These are phyloP conservation scores for Anoplophora glabripennis DNA, from an alignment of 1,140 invertebrate species.

Conservation along the genomic window DNA sequence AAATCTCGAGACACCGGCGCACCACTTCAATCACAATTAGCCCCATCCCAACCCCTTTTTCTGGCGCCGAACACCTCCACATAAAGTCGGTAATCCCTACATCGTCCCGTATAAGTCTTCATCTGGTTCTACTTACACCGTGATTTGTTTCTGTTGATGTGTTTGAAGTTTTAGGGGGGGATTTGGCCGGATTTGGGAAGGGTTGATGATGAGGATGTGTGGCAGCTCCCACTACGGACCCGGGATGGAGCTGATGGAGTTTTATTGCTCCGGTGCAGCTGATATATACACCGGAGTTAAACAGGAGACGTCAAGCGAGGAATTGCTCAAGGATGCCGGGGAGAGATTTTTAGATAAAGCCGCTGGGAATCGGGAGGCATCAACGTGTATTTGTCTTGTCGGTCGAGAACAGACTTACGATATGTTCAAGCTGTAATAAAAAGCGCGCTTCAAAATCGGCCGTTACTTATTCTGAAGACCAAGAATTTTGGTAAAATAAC, in stretches of 20 bases:
- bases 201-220: constrained; percentile 40
- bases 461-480: no score
- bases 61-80: neutral
- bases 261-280: neutral
- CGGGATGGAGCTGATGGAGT: neutral
- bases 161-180: constrained; percentile 41
- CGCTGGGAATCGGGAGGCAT: no score
- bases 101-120: constrained; percentile 41
- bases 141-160: constrained; percentile 45
- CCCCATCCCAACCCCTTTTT: constrained; percentile 12
- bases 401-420: no score
- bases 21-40: constrained; percentile 7
- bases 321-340: no score
- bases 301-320: no score
- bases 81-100: constrained; percentile 14
- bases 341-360: no score
- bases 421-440: no score
- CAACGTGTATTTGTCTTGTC: no score
- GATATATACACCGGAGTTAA: no score
- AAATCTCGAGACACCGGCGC: neutral
- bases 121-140: constrained; percentile 39
- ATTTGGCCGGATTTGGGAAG: constrained; percentile 36
- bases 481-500: no score
- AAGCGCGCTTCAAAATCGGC: no score
- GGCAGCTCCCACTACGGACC: constrained; percentile 18